phyloP scores from a whole-genome alignment of 53 echinoderm and acorn worm genomes.

The Temnopleurus reevesii region DNA sequence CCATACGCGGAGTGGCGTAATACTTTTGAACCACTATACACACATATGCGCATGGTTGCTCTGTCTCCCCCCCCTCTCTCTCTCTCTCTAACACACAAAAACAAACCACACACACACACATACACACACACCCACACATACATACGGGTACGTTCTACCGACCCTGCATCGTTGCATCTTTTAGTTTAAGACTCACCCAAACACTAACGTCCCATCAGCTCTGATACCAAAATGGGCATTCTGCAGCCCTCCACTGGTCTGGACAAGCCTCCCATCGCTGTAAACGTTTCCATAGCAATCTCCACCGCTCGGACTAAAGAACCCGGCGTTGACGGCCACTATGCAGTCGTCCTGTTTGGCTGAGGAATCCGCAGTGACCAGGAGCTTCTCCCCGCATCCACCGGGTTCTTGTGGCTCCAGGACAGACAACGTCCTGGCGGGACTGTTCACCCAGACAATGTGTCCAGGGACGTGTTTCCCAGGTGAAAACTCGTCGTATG shows the following conservation, averaged over 20 bases:
- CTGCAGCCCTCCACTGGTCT: constrained; percentile 80
- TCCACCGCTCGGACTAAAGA: constrained; percentile 87
- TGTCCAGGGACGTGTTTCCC: constrained; percentile 70
- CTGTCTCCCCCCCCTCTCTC: too few relatives aligned
- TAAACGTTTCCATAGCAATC: constrained; percentile 92
- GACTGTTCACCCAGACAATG: constrained; percentile 76
- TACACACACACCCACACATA: too few relatives aligned
- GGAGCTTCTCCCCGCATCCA: constrained; percentile 68
- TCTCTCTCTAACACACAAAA: too few relatives aligned
- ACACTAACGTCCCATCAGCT: constrained; percentile 80
- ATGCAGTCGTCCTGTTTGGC: constrained; percentile 78
- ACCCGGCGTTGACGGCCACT: constrained; percentile 90
- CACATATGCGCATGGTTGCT: too few relatives aligned
- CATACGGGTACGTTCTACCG: too few relatives aligned
- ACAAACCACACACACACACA: too few relatives aligned
- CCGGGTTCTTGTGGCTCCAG: constrained; percentile 76
- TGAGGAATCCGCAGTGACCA: constrained; percentile 67
- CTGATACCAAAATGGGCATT: constrained; percentile 98
- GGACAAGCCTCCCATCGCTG: constrained; percentile 74
- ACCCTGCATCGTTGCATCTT: too few relatives aligned
- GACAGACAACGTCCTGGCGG: constrained; percentile 77
- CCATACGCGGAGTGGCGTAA: too few relatives aligned
- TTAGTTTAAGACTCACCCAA: constrained; percentile 89
- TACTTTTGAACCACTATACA: too few relatives aligned
- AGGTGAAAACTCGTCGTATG: constrained; percentile 66